phyloP scores from a whole-genome alignment of 2,888 invertebrate species.

The Pilophorus perplexus region DNA sequence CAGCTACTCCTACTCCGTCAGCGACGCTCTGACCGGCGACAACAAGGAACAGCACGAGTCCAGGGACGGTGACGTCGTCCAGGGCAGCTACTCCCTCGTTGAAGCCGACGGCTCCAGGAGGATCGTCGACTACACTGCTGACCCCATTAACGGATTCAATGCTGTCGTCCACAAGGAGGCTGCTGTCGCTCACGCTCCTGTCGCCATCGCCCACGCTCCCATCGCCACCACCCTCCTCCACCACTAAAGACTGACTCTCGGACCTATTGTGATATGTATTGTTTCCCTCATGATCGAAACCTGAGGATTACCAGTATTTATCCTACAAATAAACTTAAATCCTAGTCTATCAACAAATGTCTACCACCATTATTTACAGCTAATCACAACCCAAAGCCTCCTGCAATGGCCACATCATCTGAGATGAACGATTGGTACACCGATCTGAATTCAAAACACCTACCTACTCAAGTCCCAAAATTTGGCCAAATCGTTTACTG shows the following conservation, averaged over 20 bases:
- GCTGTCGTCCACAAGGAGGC: conserved; percentile 38
- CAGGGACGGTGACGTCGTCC: conserved; percentile 50
- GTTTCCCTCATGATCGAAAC: too few species aligned
- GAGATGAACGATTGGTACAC: too few species aligned
- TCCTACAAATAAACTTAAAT: too few species aligned
- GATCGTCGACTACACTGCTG: conserved; percentile 40
- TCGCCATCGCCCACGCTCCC: conserved; percentile 37
- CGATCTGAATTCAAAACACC: too few species aligned
- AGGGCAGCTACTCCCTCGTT: conserved; percentile 35
- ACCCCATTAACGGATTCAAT: conserved; percentile 39
- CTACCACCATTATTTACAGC: too few species aligned
- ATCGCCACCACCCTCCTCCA: conserved; percentile 26
- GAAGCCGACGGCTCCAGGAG: conserved; percentile 35
- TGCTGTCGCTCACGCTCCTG: conserved; percentile 45
- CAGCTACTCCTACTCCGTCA: conserved; percentile 49
- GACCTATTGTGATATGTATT: too few species aligned
- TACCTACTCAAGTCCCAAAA: too few species aligned
- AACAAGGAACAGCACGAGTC: conserved; percentile 51
- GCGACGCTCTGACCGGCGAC: conserved; percentile 49
- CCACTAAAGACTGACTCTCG: conserved; percentile 28
- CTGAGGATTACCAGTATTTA: too few species aligned
- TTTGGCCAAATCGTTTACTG: too few species aligned
- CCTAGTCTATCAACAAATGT: too few species aligned
- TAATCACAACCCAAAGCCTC: too few species aligned
- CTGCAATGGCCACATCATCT: too few species aligned